A percentile compares a stretch with the other conserved stretches of the same genome.
Conservation (phyloP, 2,113 vertebrate species). For the Cygnus buccinator region DNA sequence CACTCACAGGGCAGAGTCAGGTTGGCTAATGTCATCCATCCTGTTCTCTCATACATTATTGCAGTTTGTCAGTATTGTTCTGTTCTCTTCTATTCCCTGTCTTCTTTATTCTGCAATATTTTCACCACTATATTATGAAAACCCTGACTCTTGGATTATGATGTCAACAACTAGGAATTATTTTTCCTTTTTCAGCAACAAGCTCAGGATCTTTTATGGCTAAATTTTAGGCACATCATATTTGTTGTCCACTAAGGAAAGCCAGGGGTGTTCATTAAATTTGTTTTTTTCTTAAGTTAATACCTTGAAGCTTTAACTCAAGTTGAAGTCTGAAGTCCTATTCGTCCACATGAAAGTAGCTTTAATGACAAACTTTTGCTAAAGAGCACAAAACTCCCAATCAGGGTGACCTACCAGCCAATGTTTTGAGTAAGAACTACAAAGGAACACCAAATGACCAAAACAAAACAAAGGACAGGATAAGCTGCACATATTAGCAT, state of each 20-base stretch:
- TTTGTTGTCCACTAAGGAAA: neutral
- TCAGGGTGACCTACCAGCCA: neutral
- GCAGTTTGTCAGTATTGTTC: neutral
- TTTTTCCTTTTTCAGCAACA: neutral
- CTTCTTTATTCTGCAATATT: neutral
- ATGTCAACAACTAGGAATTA: neutral
- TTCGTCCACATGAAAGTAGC: neutral
- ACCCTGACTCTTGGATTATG: neutral
- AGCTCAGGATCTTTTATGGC: neutral
- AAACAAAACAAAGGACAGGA: neutral
- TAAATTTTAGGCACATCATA: neutral
- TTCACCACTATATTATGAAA: neutral
- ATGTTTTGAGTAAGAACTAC: neutral
- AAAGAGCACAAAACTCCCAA: neutral
- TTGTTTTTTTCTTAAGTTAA: neutral
- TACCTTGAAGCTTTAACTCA: neutral
- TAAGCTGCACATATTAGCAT: neutral
- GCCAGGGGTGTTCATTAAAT: neutral
- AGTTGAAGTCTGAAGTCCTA: neutral
- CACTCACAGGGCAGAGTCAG: neutral
- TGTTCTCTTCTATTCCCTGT: neutral
- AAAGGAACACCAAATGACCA: neutral
- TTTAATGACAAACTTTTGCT: neutral
- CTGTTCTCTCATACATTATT: neutral
- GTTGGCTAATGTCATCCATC: neutral